Evolutionary conservation across 2,888 invertebrate species (phyloP), one percentile per base, ranked within the genome.

Genomic region (Acronicta alni): DNA sequence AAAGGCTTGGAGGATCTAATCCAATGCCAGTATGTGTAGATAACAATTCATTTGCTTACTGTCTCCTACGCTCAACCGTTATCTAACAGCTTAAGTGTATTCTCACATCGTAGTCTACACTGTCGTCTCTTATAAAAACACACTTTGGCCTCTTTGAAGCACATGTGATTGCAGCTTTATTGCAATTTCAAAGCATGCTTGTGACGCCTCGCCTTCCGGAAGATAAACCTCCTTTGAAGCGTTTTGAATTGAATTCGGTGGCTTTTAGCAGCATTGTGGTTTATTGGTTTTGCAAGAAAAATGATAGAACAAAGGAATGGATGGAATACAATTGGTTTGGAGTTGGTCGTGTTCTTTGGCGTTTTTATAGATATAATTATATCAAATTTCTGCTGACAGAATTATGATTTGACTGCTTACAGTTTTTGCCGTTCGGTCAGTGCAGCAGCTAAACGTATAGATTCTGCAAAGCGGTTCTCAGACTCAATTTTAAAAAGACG

Each of bases 101-200:
- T 61, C 56, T 0, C 17, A 57, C 56, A 59, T 62, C 51, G 46
- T 14, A 32, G 56, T 52, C 42, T 49, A 53, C 54, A 65, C 59
- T 70, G 74, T 69, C 67, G 68, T 51, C 67, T 68, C 74, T 78
- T 80, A 80, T 81, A 87, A 88, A 84, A 89, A 85, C 83, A 83
- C 83, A 84, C 84, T 85, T 83, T 81, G 77, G 80, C 79, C 70
- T 79, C 85, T 83, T 80, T 86, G 82, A 87, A 86, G 82, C 76
- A 83, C 86, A 81, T 86, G 86, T 89, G 89, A 90, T 90, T 90
- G 90, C 84, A 85, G 84, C 85, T 85, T 88, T 89, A 90, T 89
- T 89, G 88, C 87, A 87, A 77, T 84, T 87, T 83, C 81, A 80
- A 82, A 84, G 82, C 84, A 76, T 79, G 75, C 74, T 75, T 65